Evolutionary conservation across 2,797 vertebrate species (phyloP).

Genomic region (Toxotes lorentzi): DNA sequence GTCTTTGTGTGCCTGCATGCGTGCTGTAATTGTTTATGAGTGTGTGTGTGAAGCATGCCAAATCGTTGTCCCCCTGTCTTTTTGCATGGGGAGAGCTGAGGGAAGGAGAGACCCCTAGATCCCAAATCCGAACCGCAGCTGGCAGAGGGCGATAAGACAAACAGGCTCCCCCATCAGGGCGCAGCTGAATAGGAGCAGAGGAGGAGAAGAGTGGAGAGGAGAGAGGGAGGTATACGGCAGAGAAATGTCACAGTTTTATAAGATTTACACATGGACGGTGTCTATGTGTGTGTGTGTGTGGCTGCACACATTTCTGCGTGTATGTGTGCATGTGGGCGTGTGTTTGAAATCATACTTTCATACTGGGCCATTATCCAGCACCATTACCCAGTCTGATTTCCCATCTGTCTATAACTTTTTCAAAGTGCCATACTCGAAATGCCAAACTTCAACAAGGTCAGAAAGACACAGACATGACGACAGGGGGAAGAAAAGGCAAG

Average conservation of each 20-base stretch:
- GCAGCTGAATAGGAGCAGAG: conserved; percentile 64
- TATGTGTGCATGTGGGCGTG: conserved; percentile 16
- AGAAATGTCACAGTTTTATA: conserved; percentile 71
- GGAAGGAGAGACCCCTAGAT: conserved; percentile 66
- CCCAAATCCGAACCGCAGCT: conserved; percentile 73
- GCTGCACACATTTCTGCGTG: neutral
- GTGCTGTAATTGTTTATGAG: conserved; percentile 53
- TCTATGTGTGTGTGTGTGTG: conserved; percentile 15
- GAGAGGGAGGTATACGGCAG: conserved; percentile 28
- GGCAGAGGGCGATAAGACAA: conserved; percentile 78
- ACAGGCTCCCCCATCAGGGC: conserved; percentile 52
- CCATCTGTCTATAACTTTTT: conserved; percentile 59
- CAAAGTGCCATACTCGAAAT: conserved; percentile 43
- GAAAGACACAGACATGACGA: conserved; percentile 13
- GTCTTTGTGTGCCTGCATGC: conserved; percentile 30
- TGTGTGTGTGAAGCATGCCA: conserved; percentile 64
- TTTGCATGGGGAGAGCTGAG: conserved; percentile 59
- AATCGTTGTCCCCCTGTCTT: conserved; percentile 65
- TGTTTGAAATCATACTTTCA: conserved; percentile 52
- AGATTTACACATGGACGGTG: conserved; percentile 36
- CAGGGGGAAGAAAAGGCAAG: neutral
- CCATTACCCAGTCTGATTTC: conserved; percentile 45
- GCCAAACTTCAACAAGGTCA: conserved; percentile 58
- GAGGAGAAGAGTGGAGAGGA: conserved; percentile 47
- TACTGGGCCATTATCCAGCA: conserved; percentile 49